Percentiles rank a stretch among this genome's conserved stretches.
Conservation (phyloP, 2,113 vertebrate species). For the Sardina pilchardus region DNA sequence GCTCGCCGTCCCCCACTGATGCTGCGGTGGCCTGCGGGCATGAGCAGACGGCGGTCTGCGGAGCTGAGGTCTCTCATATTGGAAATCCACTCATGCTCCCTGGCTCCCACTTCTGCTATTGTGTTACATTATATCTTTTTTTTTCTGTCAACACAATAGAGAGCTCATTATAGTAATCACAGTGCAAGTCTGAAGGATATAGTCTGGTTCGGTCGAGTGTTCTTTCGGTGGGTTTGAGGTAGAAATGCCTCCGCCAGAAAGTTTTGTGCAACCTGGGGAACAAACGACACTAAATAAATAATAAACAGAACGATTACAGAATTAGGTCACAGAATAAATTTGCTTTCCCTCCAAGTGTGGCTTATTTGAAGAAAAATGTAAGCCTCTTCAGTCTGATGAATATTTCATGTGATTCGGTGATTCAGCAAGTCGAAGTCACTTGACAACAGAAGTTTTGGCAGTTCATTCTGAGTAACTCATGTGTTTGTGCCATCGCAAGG, state of each 20-base stretch:
- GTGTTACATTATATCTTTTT: not conserved
- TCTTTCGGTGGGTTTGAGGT: not conserved
- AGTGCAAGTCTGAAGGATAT: not conserved
- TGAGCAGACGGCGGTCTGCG: not conserved
- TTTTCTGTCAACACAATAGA: not conserved
- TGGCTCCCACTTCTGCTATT: not conserved
- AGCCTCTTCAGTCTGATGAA: not conserved
- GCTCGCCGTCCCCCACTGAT: not conserved
- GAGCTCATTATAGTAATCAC: conserved; percentile 7
- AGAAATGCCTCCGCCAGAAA: not conserved
- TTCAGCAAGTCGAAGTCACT: not conserved
- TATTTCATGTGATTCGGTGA: not conserved
- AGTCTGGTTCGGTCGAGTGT: not conserved
- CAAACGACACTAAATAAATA: conserved; percentile 18
- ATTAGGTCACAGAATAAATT: conserved; percentile 27
- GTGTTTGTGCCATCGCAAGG: not conserved
- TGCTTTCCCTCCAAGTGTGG: not conserved
- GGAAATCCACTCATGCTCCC: not conserved
- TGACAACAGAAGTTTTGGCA: not conserved
- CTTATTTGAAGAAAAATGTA: not conserved
- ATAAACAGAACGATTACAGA: conserved; percentile 27
- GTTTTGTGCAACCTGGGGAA: not conserved
- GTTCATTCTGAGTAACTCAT: not conserved
- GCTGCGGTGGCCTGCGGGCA: not conserved
- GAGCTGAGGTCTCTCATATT: not conserved